Conservation (phyloP, 2,888 invertebrate genomes). For the Pherbina coryleti region DNA sequence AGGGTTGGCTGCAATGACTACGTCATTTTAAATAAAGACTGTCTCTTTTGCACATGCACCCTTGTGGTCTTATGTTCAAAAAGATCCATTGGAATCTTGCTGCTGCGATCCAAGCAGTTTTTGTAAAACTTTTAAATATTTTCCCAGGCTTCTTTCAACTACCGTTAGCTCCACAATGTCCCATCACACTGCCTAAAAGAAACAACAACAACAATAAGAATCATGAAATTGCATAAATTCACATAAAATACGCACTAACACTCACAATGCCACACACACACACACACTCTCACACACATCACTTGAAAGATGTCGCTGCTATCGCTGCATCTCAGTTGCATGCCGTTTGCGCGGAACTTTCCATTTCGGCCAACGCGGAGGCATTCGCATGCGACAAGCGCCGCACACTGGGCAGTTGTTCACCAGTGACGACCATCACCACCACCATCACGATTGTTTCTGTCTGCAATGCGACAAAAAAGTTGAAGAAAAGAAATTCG, state of each 20-base stretch:
- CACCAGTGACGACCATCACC: background rate
- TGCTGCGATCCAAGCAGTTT: background rate
- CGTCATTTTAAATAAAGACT: too few relatives aligned
- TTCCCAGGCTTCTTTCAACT: constrained; percentile 8
- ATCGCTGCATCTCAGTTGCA: background rate
- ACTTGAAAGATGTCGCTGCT: background rate
- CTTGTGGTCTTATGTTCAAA: too few relatives aligned
- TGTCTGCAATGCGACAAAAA: background rate
- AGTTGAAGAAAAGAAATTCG: background rate
- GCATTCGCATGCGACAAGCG: background rate
- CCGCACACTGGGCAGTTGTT: background rate
- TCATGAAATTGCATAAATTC: constrained; percentile 23
- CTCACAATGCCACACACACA: background rate
- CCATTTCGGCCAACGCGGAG: background rate
- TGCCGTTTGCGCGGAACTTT: background rate
- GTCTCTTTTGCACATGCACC: too few relatives aligned
- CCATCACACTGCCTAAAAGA: background rate
- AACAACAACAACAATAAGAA: constrained; percentile 4
- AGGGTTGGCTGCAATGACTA: too few relatives aligned
- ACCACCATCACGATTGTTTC: background rate
- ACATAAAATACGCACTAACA: background rate
- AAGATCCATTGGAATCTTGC: too few relatives aligned
- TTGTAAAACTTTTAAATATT: constrained; percentile 1
- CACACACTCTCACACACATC: background rate
- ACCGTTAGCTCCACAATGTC: background rate